Conservation (phyloP, 2,113 vertebrate genomes). For the Athene cunicularia region DNA sequence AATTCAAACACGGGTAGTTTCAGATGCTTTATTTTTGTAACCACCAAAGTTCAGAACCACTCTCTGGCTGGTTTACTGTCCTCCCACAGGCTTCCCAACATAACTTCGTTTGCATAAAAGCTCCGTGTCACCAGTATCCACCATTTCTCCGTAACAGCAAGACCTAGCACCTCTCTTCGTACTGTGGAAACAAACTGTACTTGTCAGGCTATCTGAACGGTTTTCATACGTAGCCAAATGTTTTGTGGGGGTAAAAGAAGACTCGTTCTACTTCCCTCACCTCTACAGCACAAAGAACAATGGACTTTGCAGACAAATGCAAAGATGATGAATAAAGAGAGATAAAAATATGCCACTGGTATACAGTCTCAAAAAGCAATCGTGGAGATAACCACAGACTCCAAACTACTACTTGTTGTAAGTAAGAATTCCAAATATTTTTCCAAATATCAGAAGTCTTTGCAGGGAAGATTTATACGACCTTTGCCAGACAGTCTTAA, state of each 20-base stretch:
- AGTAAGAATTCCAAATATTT: background rate
- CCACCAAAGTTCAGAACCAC: background rate
- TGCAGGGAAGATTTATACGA: background rate
- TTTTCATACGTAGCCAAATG: background rate
- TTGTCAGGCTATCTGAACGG: background rate
- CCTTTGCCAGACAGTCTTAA: background rate
- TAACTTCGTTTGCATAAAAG: background rate
- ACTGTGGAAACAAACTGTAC: background rate
- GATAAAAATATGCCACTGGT: background rate
- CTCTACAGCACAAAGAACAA: background rate
- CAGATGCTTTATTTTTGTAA: background rate
- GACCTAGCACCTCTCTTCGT: background rate
- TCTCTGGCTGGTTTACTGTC: background rate
- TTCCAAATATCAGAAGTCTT: background rate
- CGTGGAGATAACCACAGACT: background rate
- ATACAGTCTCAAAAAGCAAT: background rate
- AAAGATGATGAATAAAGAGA: background rate
- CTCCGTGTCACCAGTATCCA: background rate
- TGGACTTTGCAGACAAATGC: background rate
- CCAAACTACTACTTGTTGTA: background rate
- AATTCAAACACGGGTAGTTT: background rate
- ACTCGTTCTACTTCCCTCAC: background rate
- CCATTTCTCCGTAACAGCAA: background rate
- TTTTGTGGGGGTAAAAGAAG: background rate
- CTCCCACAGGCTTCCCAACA: background rate